phyloP scores from a whole-genome alignment of 2,797 vertebrate genomes.

The Pseudomugil tenellus region DNA sequence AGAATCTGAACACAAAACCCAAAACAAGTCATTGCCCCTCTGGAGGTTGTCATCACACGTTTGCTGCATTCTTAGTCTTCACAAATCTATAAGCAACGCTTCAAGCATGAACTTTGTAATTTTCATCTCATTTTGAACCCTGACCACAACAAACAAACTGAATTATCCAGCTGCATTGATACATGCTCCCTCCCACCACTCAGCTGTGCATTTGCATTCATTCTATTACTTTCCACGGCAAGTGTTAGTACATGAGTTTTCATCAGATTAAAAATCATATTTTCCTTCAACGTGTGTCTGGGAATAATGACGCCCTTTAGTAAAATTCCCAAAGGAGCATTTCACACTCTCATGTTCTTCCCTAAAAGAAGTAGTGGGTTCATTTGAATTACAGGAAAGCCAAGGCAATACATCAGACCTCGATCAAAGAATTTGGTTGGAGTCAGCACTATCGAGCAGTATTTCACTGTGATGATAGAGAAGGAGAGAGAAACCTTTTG shows the following conservation, averaged over 20 bases:
- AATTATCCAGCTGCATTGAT: constrained; percentile 54
- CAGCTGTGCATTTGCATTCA: constrained; percentile 57
- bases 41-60: constrained; percentile 45
- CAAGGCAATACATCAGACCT: constrained; percentile 80
- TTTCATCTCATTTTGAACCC: constrained; percentile 66
- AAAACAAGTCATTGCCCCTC: constrained; percentile 51
- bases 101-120: constrained; percentile 44
- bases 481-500: constrained; percentile 80
- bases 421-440: constrained; percentile 76
- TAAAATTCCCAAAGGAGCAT: constrained; percentile 57
- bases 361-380: constrained; percentile 73
- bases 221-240: constrained; percentile 54
- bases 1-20: constrained; percentile 38
- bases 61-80: constrained; percentile 37
- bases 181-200: constrained; percentile 45
- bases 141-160: constrained; percentile 51
- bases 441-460: constrained; percentile 81
- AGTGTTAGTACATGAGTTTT: constrained; percentile 42
- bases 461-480: constrained; percentile 78
- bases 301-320: constrained; percentile 38
- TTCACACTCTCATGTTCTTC: constrained; percentile 58
- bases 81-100: constrained; percentile 51
- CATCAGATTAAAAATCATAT: constrained; percentile 52
- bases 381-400: constrained; percentile 82
- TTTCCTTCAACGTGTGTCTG: constrained; percentile 53